phyloP scores from a whole-genome alignment of 2,888 invertebrate species.

The Sipha maydis region DNA sequence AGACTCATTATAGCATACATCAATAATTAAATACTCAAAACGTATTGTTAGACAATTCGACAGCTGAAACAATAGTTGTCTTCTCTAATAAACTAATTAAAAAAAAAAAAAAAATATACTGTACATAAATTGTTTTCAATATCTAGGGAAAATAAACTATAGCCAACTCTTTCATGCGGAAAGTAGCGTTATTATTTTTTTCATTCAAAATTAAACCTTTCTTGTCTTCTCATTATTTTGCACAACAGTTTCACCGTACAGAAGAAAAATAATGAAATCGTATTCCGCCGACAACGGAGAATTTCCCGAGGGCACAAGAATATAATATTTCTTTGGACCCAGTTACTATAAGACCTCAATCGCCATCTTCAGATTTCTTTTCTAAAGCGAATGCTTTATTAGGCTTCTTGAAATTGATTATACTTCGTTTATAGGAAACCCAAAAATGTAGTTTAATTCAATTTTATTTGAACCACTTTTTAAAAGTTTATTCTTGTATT shows the following conservation, averaged over 20 bases:
- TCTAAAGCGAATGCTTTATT: constrained; percentile 14
- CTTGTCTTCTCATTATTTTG: constrained; percentile 29
- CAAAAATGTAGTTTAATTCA: background rate
- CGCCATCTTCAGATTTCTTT: background rate
- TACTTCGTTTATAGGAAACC: background rate
- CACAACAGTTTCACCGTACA: constrained; percentile 17
- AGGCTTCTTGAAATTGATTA: background rate
- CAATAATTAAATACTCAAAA: background rate
- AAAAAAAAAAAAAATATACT: background rate
- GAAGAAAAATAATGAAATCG: constrained; percentile 49
- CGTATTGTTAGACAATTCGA: background rate
- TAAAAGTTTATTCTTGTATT: background rate
- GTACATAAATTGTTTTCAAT: background rate
- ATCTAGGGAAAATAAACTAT: background rate
- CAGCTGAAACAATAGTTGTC: background rate
- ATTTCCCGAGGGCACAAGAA: constrained; percentile 42
- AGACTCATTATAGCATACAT: background rate
- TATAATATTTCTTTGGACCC: constrained; percentile 40
- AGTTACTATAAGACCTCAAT: background rate
- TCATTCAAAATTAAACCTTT: constrained; percentile 33
- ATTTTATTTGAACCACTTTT: background rate
- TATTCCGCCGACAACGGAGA: constrained; percentile 11
- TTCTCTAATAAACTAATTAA: background rate
- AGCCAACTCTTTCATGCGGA: background rate
- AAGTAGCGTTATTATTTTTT: constrained; percentile 16